Conservation (phyloP, 2,888 invertebrate species). For the Apantesis nais region DNA sequence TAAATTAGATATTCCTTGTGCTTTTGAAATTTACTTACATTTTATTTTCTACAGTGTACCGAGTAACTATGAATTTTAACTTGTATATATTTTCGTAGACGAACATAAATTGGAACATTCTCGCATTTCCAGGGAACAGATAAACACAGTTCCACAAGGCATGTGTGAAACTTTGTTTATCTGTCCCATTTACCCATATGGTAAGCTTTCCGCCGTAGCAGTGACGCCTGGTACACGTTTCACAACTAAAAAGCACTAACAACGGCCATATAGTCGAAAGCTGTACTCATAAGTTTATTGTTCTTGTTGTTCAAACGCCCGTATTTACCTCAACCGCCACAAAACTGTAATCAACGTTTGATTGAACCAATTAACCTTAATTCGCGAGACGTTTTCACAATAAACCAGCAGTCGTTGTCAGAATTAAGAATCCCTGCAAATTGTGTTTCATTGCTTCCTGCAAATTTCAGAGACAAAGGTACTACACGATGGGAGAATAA, state of each 20-base stretch:
- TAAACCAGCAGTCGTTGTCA: constrained; percentile 27
- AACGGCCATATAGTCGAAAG: constrained; percentile 4
- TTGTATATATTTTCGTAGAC: background rate
- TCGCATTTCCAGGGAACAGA: background rate
- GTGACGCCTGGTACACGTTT: constrained; percentile 21
- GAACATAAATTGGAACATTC: background rate
- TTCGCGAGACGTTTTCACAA: constrained; percentile 31
- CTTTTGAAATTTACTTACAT: too few relatives aligned
- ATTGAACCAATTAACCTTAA: constrained; percentile 51
- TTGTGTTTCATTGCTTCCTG: constrained; percentile 47
- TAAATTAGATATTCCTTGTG: too few relatives aligned
- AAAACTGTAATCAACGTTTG: constrained; percentile 42
- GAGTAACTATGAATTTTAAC: too few relatives aligned
- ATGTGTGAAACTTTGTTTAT: constrained; percentile 41
- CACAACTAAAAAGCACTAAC: constrained; percentile 23
- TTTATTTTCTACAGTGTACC: too few relatives aligned
- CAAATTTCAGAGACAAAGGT: constrained; percentile 39
- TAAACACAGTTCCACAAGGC: constrained; percentile 21
- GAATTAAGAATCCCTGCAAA: constrained; percentile 40
- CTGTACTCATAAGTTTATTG: constrained; percentile 24
- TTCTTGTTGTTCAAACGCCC: constrained; percentile 28
- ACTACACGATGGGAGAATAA: constrained; percentile 30
- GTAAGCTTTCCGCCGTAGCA: constrained; percentile 27
- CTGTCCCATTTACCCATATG: constrained; percentile 48
- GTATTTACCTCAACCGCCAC: constrained; percentile 31